Conservation (phyloP, 2,888 invertebrate species). For the Galeruca laticollis region DNA sequence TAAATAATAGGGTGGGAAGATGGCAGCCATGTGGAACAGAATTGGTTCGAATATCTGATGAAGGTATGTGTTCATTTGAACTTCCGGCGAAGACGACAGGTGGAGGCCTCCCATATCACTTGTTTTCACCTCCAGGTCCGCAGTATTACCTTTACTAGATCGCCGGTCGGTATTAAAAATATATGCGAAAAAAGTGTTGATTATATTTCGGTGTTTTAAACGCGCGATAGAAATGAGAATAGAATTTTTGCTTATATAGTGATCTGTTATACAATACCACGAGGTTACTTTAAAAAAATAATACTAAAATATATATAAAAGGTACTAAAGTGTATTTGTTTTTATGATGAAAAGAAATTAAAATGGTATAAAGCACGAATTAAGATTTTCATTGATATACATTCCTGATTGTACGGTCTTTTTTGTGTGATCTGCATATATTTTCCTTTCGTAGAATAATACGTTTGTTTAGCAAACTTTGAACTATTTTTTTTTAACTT, state of each 20-base stretch:
- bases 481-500: too few relatives aligned
- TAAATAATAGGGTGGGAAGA: conserved; percentile 51
- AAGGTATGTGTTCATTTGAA: conserved; percentile 43
- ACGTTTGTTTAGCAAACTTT: too few relatives aligned
- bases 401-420: too few relatives aligned
- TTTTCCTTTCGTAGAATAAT: too few relatives aligned
- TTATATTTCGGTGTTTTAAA: background rate
- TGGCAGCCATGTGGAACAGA: conserved; percentile 48
- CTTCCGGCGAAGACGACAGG: conserved; percentile 50
- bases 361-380: too few relatives aligned
- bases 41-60: conserved; percentile 50
- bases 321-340: too few relatives aligned
- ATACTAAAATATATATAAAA: too few relatives aligned
- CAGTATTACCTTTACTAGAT: conserved; percentile 26
- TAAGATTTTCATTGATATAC: too few relatives aligned
- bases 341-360: too few relatives aligned
- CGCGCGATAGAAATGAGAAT: background rate
- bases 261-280: background rate
- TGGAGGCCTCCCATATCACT: conserved; percentile 31
- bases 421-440: too few relatives aligned
- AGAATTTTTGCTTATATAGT: background rate
- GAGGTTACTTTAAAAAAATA: background rate
- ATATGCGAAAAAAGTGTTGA: background rate
- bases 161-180: conserved; percentile 4
- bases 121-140: conserved; percentile 12